These are phyloP conservation scores for Ctenosaura bakeri DNA, from an alignment of 2,797 vertebrate genomes.

Conservation along the genomic window DNA sequence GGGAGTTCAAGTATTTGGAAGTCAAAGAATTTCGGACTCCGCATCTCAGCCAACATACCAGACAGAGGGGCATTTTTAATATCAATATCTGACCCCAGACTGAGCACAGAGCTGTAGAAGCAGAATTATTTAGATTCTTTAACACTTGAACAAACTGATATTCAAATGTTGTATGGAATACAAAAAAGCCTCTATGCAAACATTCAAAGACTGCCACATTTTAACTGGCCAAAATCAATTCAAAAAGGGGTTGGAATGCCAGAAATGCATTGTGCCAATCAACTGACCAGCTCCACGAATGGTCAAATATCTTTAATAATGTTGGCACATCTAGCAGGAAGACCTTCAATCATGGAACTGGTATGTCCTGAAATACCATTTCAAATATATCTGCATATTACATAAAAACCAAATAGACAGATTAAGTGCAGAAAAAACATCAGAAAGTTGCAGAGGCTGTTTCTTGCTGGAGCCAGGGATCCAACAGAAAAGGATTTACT, in stretches of 20 bases:
- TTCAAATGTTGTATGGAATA: neutral
- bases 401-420: neutral
- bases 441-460: neutral
- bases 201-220: neutral
- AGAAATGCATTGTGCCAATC: neutral
- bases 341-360: neutral
- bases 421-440: neutral
- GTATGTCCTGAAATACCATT: neutral
- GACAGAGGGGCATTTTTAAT: neutral
- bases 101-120: neutral
- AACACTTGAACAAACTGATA: neutral
- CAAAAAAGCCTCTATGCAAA: neutral
- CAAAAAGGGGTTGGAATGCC: neutral
- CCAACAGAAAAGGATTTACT: no score
- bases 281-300: neutral
- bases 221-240: neutral
- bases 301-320: neutral
- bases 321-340: neutral
- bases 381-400: neutral
- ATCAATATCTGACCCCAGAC: neutral
- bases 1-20: neutral
- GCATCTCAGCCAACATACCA: neutral
- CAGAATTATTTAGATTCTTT: neutral
- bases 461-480: neutral
- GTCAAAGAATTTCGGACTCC: neutral